Base-by-base conservation (phyloP, 1,140 invertebrate genomes). In the Procambarus virginalis region DNA sequence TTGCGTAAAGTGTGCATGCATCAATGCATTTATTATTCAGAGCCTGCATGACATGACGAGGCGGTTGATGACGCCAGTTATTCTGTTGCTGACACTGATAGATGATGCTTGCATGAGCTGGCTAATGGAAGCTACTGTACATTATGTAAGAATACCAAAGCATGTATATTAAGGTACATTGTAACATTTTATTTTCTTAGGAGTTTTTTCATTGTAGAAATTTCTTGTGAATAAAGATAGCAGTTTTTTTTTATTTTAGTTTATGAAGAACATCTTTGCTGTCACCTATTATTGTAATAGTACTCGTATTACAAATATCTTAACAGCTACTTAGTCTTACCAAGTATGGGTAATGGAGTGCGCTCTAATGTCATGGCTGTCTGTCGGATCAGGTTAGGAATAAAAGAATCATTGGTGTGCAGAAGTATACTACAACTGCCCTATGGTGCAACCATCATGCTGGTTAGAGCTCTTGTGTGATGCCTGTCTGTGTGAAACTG, bases 391-490 rank as follows among this genome's bases (percentile, higher is more conserved):
- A 81, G 79, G n/a, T 60, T 60, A 12, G 60, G 79, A n/a, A 58
- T 81, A 60, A 60, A 60, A 60, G 79, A 81, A 5, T 10, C 51
- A 81, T 60, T 81, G 81, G 60, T 84, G 81, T 73, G 49, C 22
- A 45, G 48, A n/a, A 14, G 17, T 84, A 46, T 84, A 51, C 55
- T 84, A 73, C 60, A 70, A 73, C 51, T 84, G 81, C 81, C 81
- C 81, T 84, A 84, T 84, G 81, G 84, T 86, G 84, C 76, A 64
- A 78, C 75, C 55, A 22, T 86, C 48, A 55, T 76, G 64, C 49
- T 78, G 14, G 76, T 86, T 77, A 78, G 75, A 78, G 73, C 76
- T 76, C 75, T 60, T 77, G 76, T 34, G 64, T 86, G 84, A 86
- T 86, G 76, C 45, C 45, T 64, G 58, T 78, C 58, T 22, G 84